Evolutionary conservation across 2,797 vertebrate species (phyloP).

Genomic region (Acipenser ruthenus): DNA sequence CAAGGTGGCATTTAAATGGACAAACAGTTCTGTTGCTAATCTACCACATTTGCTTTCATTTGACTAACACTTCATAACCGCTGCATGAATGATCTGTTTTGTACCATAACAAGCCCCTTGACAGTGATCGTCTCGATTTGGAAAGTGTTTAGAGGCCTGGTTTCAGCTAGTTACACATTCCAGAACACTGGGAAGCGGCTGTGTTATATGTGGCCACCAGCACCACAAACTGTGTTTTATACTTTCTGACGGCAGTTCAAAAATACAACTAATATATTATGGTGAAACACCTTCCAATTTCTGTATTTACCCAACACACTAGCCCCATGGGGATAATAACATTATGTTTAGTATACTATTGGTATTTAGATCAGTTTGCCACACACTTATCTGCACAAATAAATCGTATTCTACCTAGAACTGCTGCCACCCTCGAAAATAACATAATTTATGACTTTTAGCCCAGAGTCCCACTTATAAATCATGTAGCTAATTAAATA

Average conservation of each 20-base stretch:
- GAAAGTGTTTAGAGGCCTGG: constrained; percentile 33
- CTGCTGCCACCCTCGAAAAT: too few species aligned
- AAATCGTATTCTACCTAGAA: too few species aligned
- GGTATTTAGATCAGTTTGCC: too few species aligned
- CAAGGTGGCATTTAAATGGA: not conserved
- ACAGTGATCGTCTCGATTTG: constrained; percentile 36
- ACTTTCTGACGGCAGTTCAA: not conserved
- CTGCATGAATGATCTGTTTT: constrained; percentile 21
- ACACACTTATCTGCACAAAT: too few species aligned
- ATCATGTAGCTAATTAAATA: too few species aligned
- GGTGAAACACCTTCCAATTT: not conserved
- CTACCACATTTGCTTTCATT: constrained; percentile 3
- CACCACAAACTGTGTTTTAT: constrained; percentile 1
- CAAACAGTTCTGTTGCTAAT: not conserved
- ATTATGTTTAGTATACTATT: not conserved
- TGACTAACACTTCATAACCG: constrained; percentile 5
- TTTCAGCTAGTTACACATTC: constrained; percentile 40
- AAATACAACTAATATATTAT: not conserved
- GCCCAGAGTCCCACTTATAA: too few species aligned
- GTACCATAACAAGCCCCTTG: constrained; percentile 44
- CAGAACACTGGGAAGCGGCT: constrained; percentile 20
- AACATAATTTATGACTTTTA: too few species aligned
- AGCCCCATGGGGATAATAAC: not conserved
- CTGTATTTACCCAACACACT: not conserved
- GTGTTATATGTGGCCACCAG: not conserved